Percentiles rank a stretch among this genome's conserved stretches.
Evolutionary conservation across 1,140 invertebrate genomes (phyloP).

Genomic region (Orussus abietinus): DNA sequence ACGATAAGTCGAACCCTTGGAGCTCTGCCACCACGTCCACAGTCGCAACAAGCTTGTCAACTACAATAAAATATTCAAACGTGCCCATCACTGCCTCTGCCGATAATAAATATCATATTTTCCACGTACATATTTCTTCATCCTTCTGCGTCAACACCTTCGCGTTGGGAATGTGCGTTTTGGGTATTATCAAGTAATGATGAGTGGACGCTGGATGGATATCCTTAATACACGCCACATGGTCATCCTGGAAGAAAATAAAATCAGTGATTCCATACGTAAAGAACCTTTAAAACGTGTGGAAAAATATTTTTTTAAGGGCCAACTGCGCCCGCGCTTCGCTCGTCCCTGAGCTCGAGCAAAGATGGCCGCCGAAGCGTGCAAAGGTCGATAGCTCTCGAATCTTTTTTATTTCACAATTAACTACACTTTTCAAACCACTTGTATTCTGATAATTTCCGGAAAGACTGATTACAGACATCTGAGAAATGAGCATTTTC

Average conservation of each 20-base stretch:
- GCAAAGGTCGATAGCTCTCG: too few relatives aligned
- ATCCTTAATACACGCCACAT: slow-evolving; percentile 76
- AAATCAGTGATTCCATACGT: slow-evolving; percentile 5
- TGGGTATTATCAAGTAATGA: slow-evolving; percentile 79
- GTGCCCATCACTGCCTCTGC: too few relatives aligned
- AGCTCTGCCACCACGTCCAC: slow-evolving; percentile 56
- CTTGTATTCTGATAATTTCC: too few relatives aligned
- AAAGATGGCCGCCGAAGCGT: too few relatives aligned
- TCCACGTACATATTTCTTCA: slow-evolving; percentile 62
- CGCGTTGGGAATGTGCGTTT: slow-evolving; percentile 70
- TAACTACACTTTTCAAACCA: too few relatives aligned
- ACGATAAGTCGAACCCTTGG: slow-evolving; percentile 52
- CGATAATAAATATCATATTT: too few relatives aligned
- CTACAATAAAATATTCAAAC: too few relatives aligned
- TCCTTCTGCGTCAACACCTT: slow-evolving; percentile 65
- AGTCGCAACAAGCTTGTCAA: slow-evolving; percentile 60
- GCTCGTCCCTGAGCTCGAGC: too few relatives aligned
- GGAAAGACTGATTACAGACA: background rate
- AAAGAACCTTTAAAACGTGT: background rate
- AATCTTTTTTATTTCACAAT: too few relatives aligned
- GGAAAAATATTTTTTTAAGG: too few relatives aligned
- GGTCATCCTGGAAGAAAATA: slow-evolving; percentile 67
- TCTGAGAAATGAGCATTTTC: too few relatives aligned
- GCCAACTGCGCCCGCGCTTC: too few relatives aligned
- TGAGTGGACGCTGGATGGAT: slow-evolving; percentile 76